phyloP scores from a whole-genome alignment of 2,888 invertebrate genomes.

The Lasius platythorax region DNA sequence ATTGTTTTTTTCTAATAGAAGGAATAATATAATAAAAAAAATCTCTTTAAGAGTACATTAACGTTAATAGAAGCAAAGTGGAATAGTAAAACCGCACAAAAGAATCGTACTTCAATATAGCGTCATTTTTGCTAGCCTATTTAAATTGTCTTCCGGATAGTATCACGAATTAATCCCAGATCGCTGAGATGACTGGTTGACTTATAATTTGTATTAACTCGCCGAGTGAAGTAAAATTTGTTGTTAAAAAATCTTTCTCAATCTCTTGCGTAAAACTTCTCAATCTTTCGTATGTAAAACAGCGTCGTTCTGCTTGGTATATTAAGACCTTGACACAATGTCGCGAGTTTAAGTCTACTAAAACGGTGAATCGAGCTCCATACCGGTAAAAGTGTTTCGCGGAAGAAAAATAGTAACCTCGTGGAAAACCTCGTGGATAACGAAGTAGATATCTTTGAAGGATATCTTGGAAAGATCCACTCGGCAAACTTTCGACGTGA shows the following conservation, averaged over 20 bases:
- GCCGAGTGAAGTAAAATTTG: neutral
- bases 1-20: neutral
- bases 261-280: constrained; percentile 2
- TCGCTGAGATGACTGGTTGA: neutral
- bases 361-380: constrained; percentile 1
- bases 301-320: constrained; percentile 67
- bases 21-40: neutral
- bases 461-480: neutral
- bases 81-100: neutral
- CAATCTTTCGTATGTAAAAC: constrained; percentile 42
- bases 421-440: constrained; percentile 18
- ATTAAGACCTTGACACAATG: constrained; percentile 75
- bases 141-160: neutral
- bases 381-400: neutral
- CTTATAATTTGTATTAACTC: constrained; percentile 33
- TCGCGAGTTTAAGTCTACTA: constrained; percentile 38
- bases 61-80: neutral
- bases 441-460: constrained; percentile 20
- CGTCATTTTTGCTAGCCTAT: neutral
- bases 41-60: neutral
- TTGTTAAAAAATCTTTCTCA: constrained; percentile 40
- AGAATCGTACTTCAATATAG: neutral
- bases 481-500: neutral
- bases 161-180: constrained; percentile 10
- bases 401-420: neutral